Base-by-base conservation (phyloP, 2,113 vertebrate genomes). In the Penelope pileata region DNA sequence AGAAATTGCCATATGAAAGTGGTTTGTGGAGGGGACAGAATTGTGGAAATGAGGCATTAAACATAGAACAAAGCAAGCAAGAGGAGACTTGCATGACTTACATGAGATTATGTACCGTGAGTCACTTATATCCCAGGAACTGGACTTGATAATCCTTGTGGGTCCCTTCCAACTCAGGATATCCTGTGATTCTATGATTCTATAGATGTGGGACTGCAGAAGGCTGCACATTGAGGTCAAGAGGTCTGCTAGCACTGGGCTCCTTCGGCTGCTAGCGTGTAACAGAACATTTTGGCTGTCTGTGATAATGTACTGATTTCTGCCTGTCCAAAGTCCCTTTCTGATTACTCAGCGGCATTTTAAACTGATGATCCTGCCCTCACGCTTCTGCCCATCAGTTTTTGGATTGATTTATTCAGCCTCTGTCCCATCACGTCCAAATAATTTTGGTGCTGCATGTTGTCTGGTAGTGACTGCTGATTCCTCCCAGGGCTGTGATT, bases 241-340 rank as follows among this genome's bases (percentile, higher is more conserved):
- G 32, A 84, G 43, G 48, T 84, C 56, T 64, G 56, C 12, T 16
- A 21, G 47, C 24, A 34, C 32, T 12, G 21, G 10, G 8, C 13
- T 69, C 29, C 3, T 0, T 17, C 72, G 32, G 38, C 38, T 64
- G 62, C n/a, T 15, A 5, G 1, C 3, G 8, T 4, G 8, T 21
- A 42, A 84, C 40, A 48, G n/a, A 72, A 43, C 13, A 24, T 64
- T 90, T 76, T 2, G 4, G 3, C 51, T 75, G 13, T 66, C 18
- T 81, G 45, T 67, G 45, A 7, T 43, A 36, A 30, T 29, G 10
- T 42, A 8, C 38, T 83, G 53, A 62, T 83, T 80, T 86, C 59
- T 90, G 42, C 81, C 51, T 76, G 40, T 53, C 45, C 93, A 70
- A 76, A 93, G 76, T 45, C 70, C 53, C 30, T 36, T 62, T 72